Conservation (phyloP, 2,797 vertebrate species). For the Tragelaphus oryx region DNA sequence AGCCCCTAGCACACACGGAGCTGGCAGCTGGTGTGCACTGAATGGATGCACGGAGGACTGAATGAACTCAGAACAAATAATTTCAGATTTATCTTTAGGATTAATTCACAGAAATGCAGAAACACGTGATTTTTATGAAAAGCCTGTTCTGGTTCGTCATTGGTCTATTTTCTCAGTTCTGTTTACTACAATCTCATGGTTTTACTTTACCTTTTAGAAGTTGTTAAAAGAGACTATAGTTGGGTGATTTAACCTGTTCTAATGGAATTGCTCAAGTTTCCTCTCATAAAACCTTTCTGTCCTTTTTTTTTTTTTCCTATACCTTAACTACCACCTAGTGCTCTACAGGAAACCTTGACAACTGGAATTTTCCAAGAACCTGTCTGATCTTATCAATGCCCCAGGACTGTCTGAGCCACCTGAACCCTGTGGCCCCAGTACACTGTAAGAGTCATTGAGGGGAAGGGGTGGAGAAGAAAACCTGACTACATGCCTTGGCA, state of each 20-base stretch:
- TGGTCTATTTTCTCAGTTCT: neutral
- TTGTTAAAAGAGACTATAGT: neutral
- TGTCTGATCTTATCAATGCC: constrained; percentile 42
- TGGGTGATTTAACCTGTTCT: neutral
- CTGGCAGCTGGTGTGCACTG: too few relatives aligned
- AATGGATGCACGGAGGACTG: neutral
- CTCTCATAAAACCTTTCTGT: constrained; percentile 24
- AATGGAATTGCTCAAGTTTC: neutral
- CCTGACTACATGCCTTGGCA: neutral
- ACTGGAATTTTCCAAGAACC: constrained; percentile 47
- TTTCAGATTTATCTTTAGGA: neutral
- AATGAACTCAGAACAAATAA: neutral
- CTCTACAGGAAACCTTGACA: neutral
- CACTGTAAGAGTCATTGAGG: neutral
- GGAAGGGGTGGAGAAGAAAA: neutral
- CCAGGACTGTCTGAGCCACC: neutral
- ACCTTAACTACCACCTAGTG: neutral
- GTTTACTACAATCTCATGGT: neutral
- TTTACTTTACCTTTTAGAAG: neutral
- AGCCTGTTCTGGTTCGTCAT: neutral
- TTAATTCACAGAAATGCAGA: neutral
- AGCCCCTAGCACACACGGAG: neutral
- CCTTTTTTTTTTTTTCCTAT: neutral
- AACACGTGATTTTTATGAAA: neutral
- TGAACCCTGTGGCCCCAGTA: constrained; percentile 29